Conservation (phyloP, 2,888 invertebrate genomes). For the Anticlea derivata region DNA sequence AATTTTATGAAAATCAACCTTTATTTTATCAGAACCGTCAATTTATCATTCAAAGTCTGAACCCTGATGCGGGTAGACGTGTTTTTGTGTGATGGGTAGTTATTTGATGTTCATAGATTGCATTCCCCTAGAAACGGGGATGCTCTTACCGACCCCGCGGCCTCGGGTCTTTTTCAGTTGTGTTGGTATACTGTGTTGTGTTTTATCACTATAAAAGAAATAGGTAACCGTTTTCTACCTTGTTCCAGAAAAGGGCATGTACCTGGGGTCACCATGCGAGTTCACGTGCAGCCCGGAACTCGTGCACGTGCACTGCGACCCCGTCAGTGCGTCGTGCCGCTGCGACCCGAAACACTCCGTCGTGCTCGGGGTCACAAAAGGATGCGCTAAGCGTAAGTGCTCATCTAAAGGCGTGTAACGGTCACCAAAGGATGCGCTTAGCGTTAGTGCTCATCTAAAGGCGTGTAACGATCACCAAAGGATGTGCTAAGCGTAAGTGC, state of each 20-base stretch:
- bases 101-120: no score
- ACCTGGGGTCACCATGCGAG: slow-evolving; percentile 92
- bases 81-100: slow-evolving; percentile 7
- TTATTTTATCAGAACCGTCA: not conserved
- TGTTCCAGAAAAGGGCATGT: slow-evolving; percentile 88
- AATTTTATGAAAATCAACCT: no score
- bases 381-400: slow-evolving; percentile 94
- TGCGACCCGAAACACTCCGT: slow-evolving; percentile 94
- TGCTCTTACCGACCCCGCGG: no score
- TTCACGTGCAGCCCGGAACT: slow-evolving; percentile 88
- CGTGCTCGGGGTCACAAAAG: slow-evolving; percentile 88
- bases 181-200: no score
- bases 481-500: slow-evolving; percentile 94
- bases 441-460: no score
- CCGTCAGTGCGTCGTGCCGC: slow-evolving; percentile 87
- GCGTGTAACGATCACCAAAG: slow-evolving; percentile 87
- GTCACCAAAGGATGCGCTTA: no score
- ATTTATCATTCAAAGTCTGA: not conserved
- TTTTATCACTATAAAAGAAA: no score
- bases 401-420: no score
- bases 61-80: not conserved
- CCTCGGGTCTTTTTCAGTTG: no score
- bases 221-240: no score
- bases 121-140: no score
- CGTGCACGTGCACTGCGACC: slow-evolving; percentile 91